Base-by-base conservation (phyloP, 2,888 invertebrate genomes). In the Minunthozetes semirufus region DNA sequence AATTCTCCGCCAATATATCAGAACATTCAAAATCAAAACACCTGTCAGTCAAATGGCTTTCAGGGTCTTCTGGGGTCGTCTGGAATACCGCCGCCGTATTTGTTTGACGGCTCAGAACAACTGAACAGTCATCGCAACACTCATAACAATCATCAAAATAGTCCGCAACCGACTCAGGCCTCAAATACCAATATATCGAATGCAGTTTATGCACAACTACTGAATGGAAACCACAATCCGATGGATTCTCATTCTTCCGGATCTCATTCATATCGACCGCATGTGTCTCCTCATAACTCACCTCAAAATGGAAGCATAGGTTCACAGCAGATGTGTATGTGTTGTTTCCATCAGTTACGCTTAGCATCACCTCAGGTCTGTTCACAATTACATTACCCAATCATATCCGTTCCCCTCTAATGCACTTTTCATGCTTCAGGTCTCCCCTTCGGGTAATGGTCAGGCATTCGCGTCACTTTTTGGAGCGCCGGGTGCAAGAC, bases 341-440 rank as follows among this genome's bases (percentile, higher is more conserved):
- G 70, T 27, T 70, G 48, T 48, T 25, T 70, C 15, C 70, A 70
- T 70, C 70, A 70, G 48, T 48, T 70, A 19, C 42, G 70, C 8
- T 70, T 70, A 25, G 70, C 70, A 27, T 70, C 70, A 70, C 70
- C 70, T 70, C 70, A 70, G 70, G 70, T 70, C 38, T 70, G 70
- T 17, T 33, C 46, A 15, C 15, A 42, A 46, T 22, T 9, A 46
- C 3, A 68, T 5, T 15, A 38, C 17, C n/a, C 15, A 6, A 17
- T n/a, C 17, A 38, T 13, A 9, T 19, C 1, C 0, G 15, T 8
- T 19, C n/a, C 11, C 11, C 15, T 33, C 33, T n/a, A 6, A 19
- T 59, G 5, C 22, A 1, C 38, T n/a, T 38, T 13, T 11, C 27
- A 27, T n/a, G 8, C 9, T 22, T 70, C 22, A 70, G 70, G 70